phyloP scores from a whole-genome alignment of 2,888 invertebrate genomes.

The Julus scandinavius region DNA sequence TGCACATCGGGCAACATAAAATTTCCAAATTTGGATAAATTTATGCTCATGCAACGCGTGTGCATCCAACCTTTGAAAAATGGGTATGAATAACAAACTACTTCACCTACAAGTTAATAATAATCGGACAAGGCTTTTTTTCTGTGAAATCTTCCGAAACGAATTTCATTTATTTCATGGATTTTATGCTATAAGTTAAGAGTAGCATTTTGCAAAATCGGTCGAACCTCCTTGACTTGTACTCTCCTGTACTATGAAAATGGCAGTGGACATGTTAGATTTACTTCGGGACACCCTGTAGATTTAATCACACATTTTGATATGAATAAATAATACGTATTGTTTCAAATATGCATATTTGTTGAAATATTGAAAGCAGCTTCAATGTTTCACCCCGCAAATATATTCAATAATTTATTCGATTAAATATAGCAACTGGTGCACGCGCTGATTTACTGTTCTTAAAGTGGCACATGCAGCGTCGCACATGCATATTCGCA shows the following conservation, averaged over 20 bases:
- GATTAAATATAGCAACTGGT: too few relatives aligned
- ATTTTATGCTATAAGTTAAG: not conserved
- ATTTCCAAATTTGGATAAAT: constrained; percentile 10
- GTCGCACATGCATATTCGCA: too few relatives aligned
- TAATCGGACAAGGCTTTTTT: not conserved
- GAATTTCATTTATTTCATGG: constrained; percentile 39
- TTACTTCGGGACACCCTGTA: not conserved
- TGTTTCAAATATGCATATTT: too few relatives aligned
- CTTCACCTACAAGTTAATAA: constrained; percentile 15
- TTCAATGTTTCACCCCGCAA: too few relatives aligned
- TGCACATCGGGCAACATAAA: not conserved
- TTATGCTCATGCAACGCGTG: not conserved
- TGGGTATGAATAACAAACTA: constrained; percentile 22
- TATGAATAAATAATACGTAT: too few relatives aligned
- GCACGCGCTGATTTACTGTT: too few relatives aligned
- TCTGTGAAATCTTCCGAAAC: not conserved
- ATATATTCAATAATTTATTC: too few relatives aligned
- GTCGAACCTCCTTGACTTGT: not conserved
- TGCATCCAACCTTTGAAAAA: constrained; percentile 17
- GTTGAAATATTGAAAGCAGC: too few relatives aligned
- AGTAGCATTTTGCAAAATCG: not conserved
- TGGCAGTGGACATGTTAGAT: not conserved
- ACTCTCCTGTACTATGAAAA: not conserved
- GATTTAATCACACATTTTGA: too few relatives aligned
- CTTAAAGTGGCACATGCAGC: too few relatives aligned